Conservation (phyloP, 2,113 vertebrate species). For the Hypanus sabinus region DNA sequence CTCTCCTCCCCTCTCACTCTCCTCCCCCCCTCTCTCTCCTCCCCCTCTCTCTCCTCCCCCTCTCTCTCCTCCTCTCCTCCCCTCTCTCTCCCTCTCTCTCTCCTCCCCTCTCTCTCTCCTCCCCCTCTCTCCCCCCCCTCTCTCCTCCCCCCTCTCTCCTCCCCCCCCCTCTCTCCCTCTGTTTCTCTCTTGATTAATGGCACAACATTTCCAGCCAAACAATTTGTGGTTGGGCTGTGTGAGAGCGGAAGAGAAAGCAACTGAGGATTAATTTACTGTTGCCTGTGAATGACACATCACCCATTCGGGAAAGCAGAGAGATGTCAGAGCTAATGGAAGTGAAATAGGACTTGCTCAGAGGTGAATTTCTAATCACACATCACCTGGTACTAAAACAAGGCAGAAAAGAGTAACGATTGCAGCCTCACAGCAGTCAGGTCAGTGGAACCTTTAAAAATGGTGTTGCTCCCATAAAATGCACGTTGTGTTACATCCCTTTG, state of each 20-base stretch:
- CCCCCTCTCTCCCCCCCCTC: not conserved
- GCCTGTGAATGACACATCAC: not conserved
- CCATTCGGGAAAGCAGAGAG: not conserved
- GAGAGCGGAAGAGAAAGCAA: not conserved
- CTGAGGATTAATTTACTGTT: not conserved
- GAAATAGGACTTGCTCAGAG: not conserved
- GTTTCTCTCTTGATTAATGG: not conserved
- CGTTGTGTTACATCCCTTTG: not conserved
- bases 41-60: constrained; percentile 21
- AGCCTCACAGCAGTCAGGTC: not conserved
- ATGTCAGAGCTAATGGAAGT: not conserved
- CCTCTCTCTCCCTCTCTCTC: not conserved
- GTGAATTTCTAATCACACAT: constrained; percentile 3
- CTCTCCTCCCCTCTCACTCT: too few species aligned
- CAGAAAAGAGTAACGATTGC: not conserved
- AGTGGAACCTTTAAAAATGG: not conserved
- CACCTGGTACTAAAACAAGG: not conserved
- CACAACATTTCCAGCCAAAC: not conserved
- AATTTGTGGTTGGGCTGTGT: not conserved
- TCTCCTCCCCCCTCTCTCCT: not conserved
- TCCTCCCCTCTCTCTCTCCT: not conserved
- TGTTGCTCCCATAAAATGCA: not conserved
- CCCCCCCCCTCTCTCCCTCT: constrained; percentile 9
- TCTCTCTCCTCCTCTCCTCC: too few species aligned
- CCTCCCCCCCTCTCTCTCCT: constrained; percentile 38